Percentiles rank a stretch among this genome's conserved stretches.
Conservation (phyloP, 2,888 invertebrate genomes). For the Deilephila porcellus region DNA sequence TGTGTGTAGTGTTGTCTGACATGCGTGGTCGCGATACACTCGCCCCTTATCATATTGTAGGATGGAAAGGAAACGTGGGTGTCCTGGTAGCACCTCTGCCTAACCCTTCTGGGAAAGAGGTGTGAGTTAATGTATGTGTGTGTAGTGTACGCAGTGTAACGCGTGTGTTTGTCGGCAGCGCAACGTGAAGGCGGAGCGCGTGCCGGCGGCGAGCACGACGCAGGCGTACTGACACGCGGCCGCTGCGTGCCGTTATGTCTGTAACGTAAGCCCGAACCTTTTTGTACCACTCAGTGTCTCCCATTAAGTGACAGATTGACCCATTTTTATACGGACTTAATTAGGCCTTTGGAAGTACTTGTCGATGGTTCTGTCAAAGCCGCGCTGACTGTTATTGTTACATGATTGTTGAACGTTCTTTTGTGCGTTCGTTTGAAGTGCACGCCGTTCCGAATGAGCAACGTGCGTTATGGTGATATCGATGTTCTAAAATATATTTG, state of each 20-base stretch:
- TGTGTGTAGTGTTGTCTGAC: too few relatives aligned
- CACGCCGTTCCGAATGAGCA: conserved; percentile 2
- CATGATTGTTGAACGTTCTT: conserved; percentile 8
- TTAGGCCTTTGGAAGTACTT: conserved; percentile 43
- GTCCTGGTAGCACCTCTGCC: too few relatives aligned
- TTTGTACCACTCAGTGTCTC: conserved; percentile 59
- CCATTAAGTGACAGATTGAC: conserved; percentile 59
- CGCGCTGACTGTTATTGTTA: conserved; percentile 53
- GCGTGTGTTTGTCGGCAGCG: conserved; percentile 61
- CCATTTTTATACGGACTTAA: conserved; percentile 46
- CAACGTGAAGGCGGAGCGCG: conserved; percentile 75
- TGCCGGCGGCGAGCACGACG: conserved; percentile 76
- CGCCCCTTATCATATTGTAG: too few relatives aligned
- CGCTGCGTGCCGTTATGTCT: conserved; percentile 33
- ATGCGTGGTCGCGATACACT: too few relatives aligned
- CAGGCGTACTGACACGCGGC: conserved; percentile 81
- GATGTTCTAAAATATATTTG: conserved; percentile 25
- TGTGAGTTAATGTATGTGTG: too few relatives aligned
- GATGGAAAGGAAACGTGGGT: too few relatives aligned
- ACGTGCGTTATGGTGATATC: conserved; percentile 18
- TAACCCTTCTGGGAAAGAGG: too few relatives aligned
- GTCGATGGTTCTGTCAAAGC: conserved; percentile 54
- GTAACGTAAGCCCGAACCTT: conserved; percentile 57
- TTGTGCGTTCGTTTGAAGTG: background rate
- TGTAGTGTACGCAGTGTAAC: too few relatives aligned